phyloP scores from a whole-genome alignment of 2,888 invertebrate species.

The Leucophenga montana region DNA sequence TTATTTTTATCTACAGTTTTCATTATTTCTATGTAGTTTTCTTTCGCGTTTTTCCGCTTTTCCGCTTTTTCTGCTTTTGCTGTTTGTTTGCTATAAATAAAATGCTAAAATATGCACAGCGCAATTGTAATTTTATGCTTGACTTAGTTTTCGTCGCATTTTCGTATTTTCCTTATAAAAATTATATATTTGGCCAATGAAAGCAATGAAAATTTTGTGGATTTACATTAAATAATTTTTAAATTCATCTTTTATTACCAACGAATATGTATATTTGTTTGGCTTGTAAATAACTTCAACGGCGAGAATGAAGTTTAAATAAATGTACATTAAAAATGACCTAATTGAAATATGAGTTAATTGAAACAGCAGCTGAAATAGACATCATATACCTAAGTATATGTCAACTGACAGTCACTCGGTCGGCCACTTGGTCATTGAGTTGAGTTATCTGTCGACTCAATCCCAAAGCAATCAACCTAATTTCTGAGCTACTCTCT shows the following conservation, averaged over 20 bases:
- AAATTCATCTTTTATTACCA: background rate
- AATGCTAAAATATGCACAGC: constrained; percentile 62
- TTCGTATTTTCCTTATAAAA: background rate
- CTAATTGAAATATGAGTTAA: constrained; percentile 55
- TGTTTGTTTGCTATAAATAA: constrained; percentile 53
- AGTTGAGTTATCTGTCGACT: background rate
- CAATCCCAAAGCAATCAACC: constrained; percentile 63
- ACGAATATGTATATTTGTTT: background rate
- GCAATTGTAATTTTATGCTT: constrained; percentile 60
- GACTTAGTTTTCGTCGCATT: constrained; percentile 30
- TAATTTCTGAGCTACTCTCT: constrained; percentile 57
- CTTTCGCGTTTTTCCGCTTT: constrained; percentile 49
- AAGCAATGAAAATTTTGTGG: background rate
- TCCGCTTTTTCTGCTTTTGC: constrained; percentile 15
- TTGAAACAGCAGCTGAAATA: background rate
- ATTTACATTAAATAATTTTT: background rate
- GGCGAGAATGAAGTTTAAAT: constrained; percentile 37
- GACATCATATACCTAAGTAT: too few species aligned
- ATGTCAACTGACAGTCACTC: constrained; percentile 15
- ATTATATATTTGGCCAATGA: too few species aligned
- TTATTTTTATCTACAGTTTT: too few species aligned
- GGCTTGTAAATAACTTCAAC: too few species aligned
- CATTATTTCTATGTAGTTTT: background rate
- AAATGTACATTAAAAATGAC: constrained; percentile 45
- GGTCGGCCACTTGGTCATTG: background rate